A percentile compares a stretch with the other conserved stretches of the same genome.
Conservation (phyloP, 2,797 vertebrate genomes). For the Enteromius fasciolatus region DNA sequence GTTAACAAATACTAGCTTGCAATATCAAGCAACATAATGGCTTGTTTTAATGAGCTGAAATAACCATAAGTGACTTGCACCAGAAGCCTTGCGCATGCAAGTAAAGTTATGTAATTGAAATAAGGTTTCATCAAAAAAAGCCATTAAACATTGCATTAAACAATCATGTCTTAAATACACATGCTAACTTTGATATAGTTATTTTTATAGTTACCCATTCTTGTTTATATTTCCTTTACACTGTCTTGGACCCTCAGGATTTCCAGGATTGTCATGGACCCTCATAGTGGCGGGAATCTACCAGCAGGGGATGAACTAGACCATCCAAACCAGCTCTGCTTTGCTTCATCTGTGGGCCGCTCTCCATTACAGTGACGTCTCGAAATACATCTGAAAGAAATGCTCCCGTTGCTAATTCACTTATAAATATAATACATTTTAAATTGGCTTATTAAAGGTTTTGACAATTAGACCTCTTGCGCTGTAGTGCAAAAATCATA, state of each 20-base stretch:
- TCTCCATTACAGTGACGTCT: not conserved
- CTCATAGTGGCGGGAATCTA: not conserved
- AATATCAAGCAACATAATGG: not conserved
- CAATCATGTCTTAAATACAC: not conserved
- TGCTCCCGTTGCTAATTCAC: not conserved
- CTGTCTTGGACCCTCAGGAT: not conserved
- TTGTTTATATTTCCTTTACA: not conserved
- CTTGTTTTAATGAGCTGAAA: not conserved
- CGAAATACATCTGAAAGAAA: not conserved
- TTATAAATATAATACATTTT: not conserved
- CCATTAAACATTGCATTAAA: not conserved
- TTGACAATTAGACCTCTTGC: not conserved
- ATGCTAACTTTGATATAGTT: not conserved
- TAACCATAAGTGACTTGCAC: not conserved
- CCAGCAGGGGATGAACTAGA: constrained; percentile 10
- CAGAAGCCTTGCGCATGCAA: not conserved
- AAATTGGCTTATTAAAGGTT: not conserved
- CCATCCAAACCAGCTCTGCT: not conserved
- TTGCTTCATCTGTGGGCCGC: not conserved
- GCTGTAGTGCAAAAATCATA: not conserved
- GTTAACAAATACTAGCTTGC: not conserved
- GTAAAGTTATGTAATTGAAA: not conserved
- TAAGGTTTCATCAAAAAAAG: not conserved
- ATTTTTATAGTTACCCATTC: not conserved
- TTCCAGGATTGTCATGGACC: not conserved